Evolutionary conservation across 2,113 vertebrate genomes (phyloP).

Genomic region (Calonectris borealis): DNA sequence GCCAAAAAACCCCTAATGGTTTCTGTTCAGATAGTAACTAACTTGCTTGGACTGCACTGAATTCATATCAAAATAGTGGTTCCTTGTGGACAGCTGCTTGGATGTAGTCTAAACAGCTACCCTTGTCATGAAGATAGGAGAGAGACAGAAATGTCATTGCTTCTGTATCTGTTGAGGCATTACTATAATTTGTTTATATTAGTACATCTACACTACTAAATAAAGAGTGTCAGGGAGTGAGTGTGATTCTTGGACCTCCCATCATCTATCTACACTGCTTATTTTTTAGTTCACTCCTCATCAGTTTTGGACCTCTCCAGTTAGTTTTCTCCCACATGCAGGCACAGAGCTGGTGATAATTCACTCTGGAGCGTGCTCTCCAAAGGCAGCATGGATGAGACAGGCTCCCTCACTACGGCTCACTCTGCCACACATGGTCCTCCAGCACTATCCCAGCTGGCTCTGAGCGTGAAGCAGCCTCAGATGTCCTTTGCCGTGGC

Average conservation of each 20-base stretch:
- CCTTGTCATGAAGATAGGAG: neutral
- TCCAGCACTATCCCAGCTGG: neutral
- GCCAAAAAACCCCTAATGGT: neutral
- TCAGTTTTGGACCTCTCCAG: neutral
- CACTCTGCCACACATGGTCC: neutral
- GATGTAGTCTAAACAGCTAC: neutral
- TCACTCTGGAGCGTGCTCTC: neutral
- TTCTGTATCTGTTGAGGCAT: neutral
- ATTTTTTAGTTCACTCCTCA: neutral
- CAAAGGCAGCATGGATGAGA: neutral
- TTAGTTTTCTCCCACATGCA: neutral
- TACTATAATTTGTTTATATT: neutral
- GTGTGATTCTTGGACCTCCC: neutral
- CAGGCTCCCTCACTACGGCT: neutral
- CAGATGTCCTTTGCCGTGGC: neutral
- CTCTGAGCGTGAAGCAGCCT: neutral
- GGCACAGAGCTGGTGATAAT: neutral
- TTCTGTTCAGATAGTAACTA: neutral
- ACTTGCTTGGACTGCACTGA: neutral
- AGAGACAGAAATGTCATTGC: neutral
- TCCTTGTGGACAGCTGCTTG: neutral
- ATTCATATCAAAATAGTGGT: neutral
- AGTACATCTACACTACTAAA: neutral
- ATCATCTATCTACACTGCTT: neutral
- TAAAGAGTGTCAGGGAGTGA: neutral